Evolutionary conservation across 2,797 vertebrate species (phyloP).

Genomic region (Notamacropus eugenii): DNA sequence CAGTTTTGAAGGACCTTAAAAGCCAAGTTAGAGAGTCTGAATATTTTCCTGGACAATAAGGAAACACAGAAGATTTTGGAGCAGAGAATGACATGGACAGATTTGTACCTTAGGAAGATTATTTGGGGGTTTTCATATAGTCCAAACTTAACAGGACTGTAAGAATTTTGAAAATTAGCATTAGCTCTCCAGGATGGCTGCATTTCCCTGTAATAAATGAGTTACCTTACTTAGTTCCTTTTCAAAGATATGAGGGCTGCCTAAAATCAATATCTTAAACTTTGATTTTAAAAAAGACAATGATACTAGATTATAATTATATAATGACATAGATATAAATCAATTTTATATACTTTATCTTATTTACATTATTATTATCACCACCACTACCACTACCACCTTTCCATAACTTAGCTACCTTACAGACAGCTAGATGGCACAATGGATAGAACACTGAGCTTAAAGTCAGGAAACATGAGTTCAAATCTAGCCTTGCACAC

Average conservation of each 20-base stretch:
- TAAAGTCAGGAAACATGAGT: neutral
- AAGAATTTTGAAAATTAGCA: neutral
- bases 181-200: neutral
- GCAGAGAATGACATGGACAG: slow-evolving; percentile 8
- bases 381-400: neutral
- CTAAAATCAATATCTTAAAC: neutral
- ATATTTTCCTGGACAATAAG: slow-evolving; percentile 35
- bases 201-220: neutral
- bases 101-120: slow-evolving; percentile 25
- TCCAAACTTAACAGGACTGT: neutral
- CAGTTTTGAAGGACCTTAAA: slow-evolving; percentile 17
- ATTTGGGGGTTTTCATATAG: neutral
- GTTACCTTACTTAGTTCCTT: neutral
- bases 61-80: neutral
- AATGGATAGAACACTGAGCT: neutral
- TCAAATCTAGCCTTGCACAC: neutral
- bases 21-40: neutral
- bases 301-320: neutral
- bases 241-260: neutral
- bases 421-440: neutral
- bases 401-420: neutral
- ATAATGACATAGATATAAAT: neutral
- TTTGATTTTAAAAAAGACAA: neutral
- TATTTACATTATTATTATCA: neutral
- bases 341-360: neutral